phyloP scores from a whole-genome alignment of 1,140 invertebrate genomes.

The Musca domestica region DNA sequence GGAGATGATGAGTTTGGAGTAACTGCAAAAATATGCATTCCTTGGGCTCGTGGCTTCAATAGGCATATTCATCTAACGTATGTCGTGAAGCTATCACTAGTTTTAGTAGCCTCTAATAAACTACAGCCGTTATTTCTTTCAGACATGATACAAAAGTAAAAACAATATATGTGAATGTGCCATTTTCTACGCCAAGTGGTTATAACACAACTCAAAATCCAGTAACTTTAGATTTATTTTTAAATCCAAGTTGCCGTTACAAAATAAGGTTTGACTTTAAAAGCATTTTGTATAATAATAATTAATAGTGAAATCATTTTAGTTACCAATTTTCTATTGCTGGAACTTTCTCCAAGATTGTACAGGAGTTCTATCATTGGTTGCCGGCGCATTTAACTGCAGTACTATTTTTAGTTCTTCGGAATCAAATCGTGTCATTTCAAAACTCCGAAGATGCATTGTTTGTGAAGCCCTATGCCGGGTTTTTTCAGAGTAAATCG shows the following conservation, averaged over 20 bases:
- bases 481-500: constrained; percentile 33
- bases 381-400: constrained; percentile 46
- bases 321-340: constrained; percentile 48
- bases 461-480: constrained; percentile 25
- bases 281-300: background rate
- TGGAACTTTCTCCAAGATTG: constrained; percentile 38
- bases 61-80: constrained; percentile 63
- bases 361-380: constrained; percentile 47
- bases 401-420: constrained; percentile 42
- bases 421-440: constrained; percentile 40
- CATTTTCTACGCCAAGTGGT: constrained; percentile 47
- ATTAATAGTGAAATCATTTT: background rate
- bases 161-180: constrained; percentile 57
- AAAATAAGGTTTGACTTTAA: constrained; percentile 54
- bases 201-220: constrained; percentile 44
- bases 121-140: constrained; percentile 27
- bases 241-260: constrained; percentile 63
- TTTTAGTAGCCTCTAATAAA: no score
- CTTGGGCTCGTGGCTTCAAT: constrained; percentile 63
- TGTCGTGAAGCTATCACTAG: constrained; percentile 45
- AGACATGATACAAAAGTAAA: constrained; percentile 55
- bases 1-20: constrained; percentile 56
- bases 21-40: constrained; percentile 62
- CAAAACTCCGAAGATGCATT: constrained; percentile 35
- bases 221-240: constrained; percentile 56